A percentile compares a stretch with the other conserved stretches of the same genome.
Evolutionary conservation across 2,797 vertebrate species (phyloP).

Genomic region (Megalops cyprinoides): DNA sequence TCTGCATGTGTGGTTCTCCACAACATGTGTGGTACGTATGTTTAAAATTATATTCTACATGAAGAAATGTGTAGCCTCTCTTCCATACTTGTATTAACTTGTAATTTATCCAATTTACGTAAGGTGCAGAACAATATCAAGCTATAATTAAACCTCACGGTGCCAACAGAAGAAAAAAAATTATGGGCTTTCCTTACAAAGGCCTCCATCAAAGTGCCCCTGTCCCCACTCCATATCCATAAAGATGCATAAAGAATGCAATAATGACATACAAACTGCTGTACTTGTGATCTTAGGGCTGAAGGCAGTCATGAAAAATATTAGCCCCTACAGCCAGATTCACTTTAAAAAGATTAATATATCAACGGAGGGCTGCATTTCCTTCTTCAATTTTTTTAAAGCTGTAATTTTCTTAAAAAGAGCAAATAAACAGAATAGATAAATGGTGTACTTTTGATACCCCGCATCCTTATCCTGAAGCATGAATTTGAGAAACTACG

Average conservation of each 20-base stretch:
- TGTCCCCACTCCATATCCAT: constrained; percentile 38
- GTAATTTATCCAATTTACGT: constrained; percentile 64
- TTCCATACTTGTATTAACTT: constrained; percentile 66
- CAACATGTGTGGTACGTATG: constrained; percentile 69
- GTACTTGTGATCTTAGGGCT: constrained; percentile 42
- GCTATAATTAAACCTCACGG: constrained; percentile 64
- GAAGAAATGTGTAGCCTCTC: constrained; percentile 59
- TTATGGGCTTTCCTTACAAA: constrained; percentile 58
- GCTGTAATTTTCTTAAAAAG: constrained; percentile 61
- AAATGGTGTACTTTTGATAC: constrained; percentile 37
- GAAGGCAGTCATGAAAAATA: constrained; percentile 49
- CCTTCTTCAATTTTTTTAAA: constrained; percentile 54
- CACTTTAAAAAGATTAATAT: constrained; percentile 51
- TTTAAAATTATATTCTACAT: constrained; percentile 69
- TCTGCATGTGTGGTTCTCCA: constrained; percentile 53
- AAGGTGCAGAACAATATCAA: constrained; percentile 57
- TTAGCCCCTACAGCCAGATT: constrained; percentile 58
- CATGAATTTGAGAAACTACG: not conserved
- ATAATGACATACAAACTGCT: constrained; percentile 61
- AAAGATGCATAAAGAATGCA: constrained; percentile 67
- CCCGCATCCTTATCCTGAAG: constrained; percentile 49
- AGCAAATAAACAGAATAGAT: constrained; percentile 44
- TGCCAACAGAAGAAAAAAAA: constrained; percentile 49
- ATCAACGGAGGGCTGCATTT: constrained; percentile 49
- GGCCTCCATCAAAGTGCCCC: constrained; percentile 57